phyloP scores from a whole-genome alignment of 2,888 invertebrate genomes.

The Linyphia triangularis region DNA sequence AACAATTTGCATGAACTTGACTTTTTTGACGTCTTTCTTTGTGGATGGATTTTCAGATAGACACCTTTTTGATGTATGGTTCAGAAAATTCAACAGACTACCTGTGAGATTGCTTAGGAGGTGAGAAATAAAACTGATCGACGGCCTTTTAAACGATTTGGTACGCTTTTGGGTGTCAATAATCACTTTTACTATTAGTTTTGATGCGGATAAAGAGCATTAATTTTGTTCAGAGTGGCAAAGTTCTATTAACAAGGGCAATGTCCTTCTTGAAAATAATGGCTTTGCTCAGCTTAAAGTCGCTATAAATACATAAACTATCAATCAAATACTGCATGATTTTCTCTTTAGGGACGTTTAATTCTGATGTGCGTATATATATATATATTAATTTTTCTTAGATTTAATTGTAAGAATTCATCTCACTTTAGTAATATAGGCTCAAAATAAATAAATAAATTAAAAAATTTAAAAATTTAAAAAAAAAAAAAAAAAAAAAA shows the following conservation, averaged over 20 bases:
- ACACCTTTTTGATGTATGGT: slow-evolving; percentile 16
- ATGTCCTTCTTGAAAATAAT: neutral
- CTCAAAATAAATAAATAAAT: too few relatives aligned
- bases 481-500: too few relatives aligned
- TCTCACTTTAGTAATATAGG: too few relatives aligned
- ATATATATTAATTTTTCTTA: too few relatives aligned
- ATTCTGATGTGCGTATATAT: too few relatives aligned
- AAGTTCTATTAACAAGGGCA: neutral
- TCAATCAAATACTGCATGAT: neutral
- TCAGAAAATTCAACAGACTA: neutral
- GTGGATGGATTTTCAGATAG: neutral
- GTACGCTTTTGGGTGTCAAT: neutral
- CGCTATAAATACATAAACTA: neutral
- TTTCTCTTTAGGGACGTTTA: too few relatives aligned
- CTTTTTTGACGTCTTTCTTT: slow-evolving; percentile 18
- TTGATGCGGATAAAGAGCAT: neutral
- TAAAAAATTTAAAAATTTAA: too few relatives aligned
- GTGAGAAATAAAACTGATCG: neutral
- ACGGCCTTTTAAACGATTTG: neutral
- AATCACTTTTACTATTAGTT: neutral
- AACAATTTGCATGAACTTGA: slow-evolving; percentile 39
- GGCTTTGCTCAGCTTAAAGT: too few relatives aligned
- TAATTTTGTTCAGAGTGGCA: neutral
- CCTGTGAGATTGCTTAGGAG: neutral
- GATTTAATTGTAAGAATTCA: too few relatives aligned